Conservation (phyloP, 1,140 invertebrate species). For the Zaprionus vittiger region DNA sequence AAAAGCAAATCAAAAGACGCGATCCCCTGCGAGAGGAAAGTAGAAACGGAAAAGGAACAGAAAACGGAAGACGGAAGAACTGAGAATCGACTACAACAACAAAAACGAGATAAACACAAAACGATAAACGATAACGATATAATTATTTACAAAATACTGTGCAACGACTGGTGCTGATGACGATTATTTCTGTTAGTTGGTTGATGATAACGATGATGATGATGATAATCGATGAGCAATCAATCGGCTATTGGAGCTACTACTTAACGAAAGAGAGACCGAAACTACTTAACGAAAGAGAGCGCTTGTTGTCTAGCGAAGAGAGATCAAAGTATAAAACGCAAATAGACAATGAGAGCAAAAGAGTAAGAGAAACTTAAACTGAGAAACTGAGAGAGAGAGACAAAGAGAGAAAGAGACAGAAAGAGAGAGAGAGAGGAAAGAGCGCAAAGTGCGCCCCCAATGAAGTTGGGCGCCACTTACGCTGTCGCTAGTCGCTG, state of each 20-base stretch:
- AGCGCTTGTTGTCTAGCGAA: conserved; percentile 10
- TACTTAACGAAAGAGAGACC: not conserved
- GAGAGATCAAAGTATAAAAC: conserved; percentile 28
- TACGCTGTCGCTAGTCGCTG: conserved; percentile 67
- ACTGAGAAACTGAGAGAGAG: conserved; percentile 18
- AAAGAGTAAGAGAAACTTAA: conserved; percentile 23
- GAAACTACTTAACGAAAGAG: not conserved
- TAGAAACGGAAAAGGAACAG: not conserved
- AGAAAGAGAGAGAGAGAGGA: conserved; percentile 28
- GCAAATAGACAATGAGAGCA: conserved; percentile 34
- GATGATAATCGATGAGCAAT: not conserved
- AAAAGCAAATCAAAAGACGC: conserved; percentile 19
- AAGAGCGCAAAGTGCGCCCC: conserved; percentile 21
- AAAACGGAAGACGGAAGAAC: not conserved
- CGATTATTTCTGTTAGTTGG: not conserved
- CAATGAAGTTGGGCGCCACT: conserved; percentile 52
- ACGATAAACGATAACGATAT: not conserved
- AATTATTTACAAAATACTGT: conserved; percentile 6
- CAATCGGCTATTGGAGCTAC: conserved; percentile 11
- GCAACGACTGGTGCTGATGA: conserved; percentile 3
- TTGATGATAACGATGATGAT: not conserved
- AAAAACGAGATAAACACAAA: not conserved
- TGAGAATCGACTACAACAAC: conserved; percentile 3
- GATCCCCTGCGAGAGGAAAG: conserved; percentile 1
- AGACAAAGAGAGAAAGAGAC: conserved; percentile 25